Base-by-base conservation (phyloP, 1,140 invertebrate genomes). In the Tetramorium alpestre region DNA sequence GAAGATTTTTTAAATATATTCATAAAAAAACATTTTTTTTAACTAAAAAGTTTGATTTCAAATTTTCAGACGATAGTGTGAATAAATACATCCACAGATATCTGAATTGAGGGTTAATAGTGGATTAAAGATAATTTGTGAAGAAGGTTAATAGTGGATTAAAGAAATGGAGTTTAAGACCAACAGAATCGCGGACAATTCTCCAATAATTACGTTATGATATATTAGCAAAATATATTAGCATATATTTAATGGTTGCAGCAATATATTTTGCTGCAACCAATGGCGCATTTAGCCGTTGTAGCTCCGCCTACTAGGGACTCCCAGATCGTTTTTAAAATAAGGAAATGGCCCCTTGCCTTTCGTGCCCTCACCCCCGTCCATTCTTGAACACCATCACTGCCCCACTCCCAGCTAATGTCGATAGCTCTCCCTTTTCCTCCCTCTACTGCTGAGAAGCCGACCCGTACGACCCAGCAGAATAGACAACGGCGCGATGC, bases 241-340 rank as follows among this genome's bases (percentile, higher is more conserved):
- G 22, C 22, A 22, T 22, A 22, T 22, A 22, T 22, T 22, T 22
- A 22, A 22, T 22, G 22, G 22, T 22, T 22, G 87, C 81, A 3
- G 33, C 33, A 33, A 33, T 33, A 33, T 4, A 33, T 33, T 89
- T 87, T 81, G 81, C 54, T 38, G n/a, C 62, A 84, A 51, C 91
- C 91, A 92, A 92, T 38, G 47, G 75, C 77, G 62, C 62, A 78
- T 87, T 70, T 76, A 80, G 62, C 22, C 44, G 80, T 54, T 51
- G 58, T 81, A 54, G 80, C 90, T 90, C 91, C 91, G 91, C 91
- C 91, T 89, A 91, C 86, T 72, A 88, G 51, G 56, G 77, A 81
- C 86, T 84, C 87, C 73, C 85, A 56, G 47, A 88, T 64, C 65
- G 81, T 87, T 89, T 92, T 92, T 88, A 88, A 90, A 91, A 91